phyloP scores from a whole-genome alignment of 2,113 vertebrate genomes.

The Corydoras maculifer region DNA sequence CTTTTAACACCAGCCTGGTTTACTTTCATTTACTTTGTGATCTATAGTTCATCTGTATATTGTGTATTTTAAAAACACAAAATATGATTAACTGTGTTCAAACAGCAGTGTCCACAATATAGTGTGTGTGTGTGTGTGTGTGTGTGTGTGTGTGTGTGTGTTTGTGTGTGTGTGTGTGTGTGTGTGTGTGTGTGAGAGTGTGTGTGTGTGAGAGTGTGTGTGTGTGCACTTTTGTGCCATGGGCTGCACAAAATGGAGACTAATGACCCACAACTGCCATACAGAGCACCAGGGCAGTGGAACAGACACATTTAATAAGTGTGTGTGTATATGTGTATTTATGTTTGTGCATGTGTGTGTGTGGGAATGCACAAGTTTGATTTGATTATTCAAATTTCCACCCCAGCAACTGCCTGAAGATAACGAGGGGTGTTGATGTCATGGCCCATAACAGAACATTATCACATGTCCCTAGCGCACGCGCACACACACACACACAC shows the following conservation, averaged over 20 bases:
- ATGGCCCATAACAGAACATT: constrained; percentile 45
- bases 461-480: constrained; percentile 16
- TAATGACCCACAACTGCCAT: constrained; percentile 27
- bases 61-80: too few relatives aligned
- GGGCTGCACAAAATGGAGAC: constrained; percentile 21
- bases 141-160: constrained; percentile 31
- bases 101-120: neutral
- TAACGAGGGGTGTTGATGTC: constrained; percentile 59
- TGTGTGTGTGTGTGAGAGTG: constrained; percentile 28
- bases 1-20: too few relatives aligned
- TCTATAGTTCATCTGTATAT: too few relatives aligned
- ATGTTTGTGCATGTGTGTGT: constrained; percentile 8
- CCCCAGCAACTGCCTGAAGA: constrained; percentile 45
- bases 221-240: constrained; percentile 29
- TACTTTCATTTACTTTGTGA: too few relatives aligned
- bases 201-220: constrained; percentile 30
- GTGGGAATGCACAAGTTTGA: neutral
- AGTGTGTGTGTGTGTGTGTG: constrained; percentile 29
- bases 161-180: constrained; percentile 30
- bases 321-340: constrained; percentile 36
- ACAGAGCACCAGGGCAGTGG: constrained; percentile 3
- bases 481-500: constrained; percentile 3
- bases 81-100: neutral
- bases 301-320: constrained; percentile 45
- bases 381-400: constrained; percentile 54